phyloP scores from a whole-genome alignment of 1,140 invertebrate genomes.

The Drosophila sp. region DNA sequence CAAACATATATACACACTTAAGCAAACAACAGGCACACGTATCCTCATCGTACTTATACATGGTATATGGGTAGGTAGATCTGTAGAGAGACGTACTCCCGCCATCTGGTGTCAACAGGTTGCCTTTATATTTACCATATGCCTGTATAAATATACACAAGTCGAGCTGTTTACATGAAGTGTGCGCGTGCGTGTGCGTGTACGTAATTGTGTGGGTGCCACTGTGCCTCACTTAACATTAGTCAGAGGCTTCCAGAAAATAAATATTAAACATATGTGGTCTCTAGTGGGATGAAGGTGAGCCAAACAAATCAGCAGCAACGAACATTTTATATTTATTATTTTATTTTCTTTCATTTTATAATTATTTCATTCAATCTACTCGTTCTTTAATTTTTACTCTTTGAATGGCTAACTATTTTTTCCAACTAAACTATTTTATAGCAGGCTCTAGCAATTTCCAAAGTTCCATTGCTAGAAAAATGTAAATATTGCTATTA shows the following conservation, averaged over 20 bases:
- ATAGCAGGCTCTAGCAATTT: no score
- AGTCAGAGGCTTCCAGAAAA: slow-evolving; percentile 39
- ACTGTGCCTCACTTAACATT: slow-evolving; percentile 51
- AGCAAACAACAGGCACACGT: slow-evolving; percentile 30
- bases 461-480: no score
- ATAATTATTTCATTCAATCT: neutral
- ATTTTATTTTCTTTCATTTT: slow-evolving; percentile 2
- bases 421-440: no score
- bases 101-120: slow-evolving; percentile 72
- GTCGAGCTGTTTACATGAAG: slow-evolving; percentile 23
- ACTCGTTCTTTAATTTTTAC: neutral
- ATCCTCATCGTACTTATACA: slow-evolving; percentile 5
- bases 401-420: neutral
- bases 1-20: slow-evolving; percentile 11
- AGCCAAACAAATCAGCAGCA: slow-evolving; percentile 15
- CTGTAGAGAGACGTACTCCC: neutral
- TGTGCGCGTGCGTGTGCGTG: slow-evolving; percentile 34
- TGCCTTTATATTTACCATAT: slow-evolving; percentile 42
- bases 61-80: neutral
- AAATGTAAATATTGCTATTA: no score
- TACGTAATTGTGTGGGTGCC: slow-evolving; percentile 33
- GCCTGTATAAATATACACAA: slow-evolving; percentile 4
- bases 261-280: slow-evolving; percentile 30
- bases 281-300: slow-evolving; percentile 50
- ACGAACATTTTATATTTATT: neutral